phyloP scores from a whole-genome alignment of 2,797 vertebrate species.

The Bovichtus diacanthus region DNA sequence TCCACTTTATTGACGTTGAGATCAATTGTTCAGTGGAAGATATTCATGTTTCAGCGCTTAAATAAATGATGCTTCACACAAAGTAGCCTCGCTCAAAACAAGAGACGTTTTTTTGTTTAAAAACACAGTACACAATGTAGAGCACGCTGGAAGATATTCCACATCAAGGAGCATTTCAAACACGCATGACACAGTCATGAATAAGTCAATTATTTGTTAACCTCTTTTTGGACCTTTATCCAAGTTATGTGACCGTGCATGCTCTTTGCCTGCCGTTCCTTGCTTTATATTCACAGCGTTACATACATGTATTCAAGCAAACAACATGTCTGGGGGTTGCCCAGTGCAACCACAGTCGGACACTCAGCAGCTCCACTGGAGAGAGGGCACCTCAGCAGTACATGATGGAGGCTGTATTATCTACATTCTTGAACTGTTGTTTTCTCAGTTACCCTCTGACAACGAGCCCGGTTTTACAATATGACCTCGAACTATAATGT shows the following conservation, averaged over 20 bases:
- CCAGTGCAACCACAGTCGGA: background rate
- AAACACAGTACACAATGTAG: background rate
- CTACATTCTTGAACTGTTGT: background rate
- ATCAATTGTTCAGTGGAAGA: conserved; percentile 62
- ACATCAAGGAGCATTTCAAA: conserved; percentile 3
- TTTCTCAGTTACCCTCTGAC: conserved; percentile 43
- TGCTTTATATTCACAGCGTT: conserved; percentile 37
- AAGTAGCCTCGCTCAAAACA: background rate
- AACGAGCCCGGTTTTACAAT: conserved; percentile 15
- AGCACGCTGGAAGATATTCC: conserved; percentile 10
- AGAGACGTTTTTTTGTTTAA: conserved; percentile 5
- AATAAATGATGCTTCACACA: conserved; percentile 64
- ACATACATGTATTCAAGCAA: conserved; percentile 31
- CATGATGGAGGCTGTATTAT: background rate
- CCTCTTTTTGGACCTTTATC: conserved; percentile 33
- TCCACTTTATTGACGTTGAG: conserved; percentile 62
- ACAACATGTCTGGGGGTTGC: conserved; percentile 17
- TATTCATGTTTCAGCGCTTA: conserved; percentile 67
- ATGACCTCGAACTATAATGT: conserved; percentile 30
- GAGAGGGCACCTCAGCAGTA: conserved; percentile 35
- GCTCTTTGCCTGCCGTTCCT: background rate
- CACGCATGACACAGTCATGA: conserved; percentile 6
- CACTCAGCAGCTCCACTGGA: conserved; percentile 26
- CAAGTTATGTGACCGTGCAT: conserved; percentile 19
- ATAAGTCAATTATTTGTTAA: conserved; percentile 31